Evolutionary conservation across 2,113 vertebrate genomes (phyloP).

Genomic region (Polypterus senegalus): DNA sequence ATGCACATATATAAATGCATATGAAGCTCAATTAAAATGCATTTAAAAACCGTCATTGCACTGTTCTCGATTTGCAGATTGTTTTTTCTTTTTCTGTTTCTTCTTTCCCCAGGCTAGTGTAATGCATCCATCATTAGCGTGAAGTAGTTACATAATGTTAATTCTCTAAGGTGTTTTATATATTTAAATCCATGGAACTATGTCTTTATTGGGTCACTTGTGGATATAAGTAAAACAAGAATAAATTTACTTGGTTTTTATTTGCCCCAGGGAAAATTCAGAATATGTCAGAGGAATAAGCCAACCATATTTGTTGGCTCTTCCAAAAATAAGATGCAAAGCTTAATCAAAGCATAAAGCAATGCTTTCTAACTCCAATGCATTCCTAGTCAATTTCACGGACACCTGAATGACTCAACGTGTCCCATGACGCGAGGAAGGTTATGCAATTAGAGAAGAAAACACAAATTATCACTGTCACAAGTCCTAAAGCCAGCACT

Average conservation of each 20-base stretch:
- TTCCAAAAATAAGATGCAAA: neutral
- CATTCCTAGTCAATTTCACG: too few relatives aligned
- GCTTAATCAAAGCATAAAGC: too few relatives aligned
- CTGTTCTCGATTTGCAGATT: neutral
- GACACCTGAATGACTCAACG: too few relatives aligned
- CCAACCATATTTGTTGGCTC: neutral
- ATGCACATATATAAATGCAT: too few relatives aligned
- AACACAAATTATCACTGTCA: too few relatives aligned
- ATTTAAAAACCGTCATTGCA: neutral
- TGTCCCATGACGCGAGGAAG: too few relatives aligned
- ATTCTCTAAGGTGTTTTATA: conserved; percentile 5
- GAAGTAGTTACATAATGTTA: conserved; percentile 1
- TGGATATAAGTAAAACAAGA: conserved; percentile 5
- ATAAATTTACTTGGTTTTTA: neutral
- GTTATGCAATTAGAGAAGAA: too few relatives aligned
- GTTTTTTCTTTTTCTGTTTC: neutral
- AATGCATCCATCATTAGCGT: conserved; percentile 4
- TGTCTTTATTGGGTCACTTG: neutral
- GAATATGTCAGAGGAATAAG: neutral
- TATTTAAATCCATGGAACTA: conserved; percentile 3
- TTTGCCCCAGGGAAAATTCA: neutral
- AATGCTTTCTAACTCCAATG: too few relatives aligned
- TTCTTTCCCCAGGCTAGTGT: conserved; percentile 1
- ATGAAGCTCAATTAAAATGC: neutral
- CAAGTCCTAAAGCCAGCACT: too few relatives aligned